These are phyloP conservation scores for Drosophila birchii DNA, from an alignment of 2,888 invertebrate species.

Conservation along the genomic window DNA sequence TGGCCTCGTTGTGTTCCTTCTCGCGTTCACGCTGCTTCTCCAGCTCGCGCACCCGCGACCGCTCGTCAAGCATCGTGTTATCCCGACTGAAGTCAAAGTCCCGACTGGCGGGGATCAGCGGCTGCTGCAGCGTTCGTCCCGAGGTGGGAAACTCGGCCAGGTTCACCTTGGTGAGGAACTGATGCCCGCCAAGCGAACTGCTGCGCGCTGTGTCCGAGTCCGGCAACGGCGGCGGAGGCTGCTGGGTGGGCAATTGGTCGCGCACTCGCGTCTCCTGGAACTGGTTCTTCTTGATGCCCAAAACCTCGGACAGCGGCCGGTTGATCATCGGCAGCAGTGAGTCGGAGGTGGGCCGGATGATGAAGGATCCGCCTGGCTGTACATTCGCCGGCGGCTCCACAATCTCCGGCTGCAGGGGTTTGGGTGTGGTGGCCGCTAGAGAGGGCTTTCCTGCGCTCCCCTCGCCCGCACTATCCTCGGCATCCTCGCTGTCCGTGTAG, in stretches of 20 bases:
- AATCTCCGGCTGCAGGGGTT: constrained; percentile 56
- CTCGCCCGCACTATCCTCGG: constrained; percentile 46
- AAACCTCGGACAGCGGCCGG: constrained; percentile 84
- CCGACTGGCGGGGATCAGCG: constrained; percentile 61
- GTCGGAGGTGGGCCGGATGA: constrained; percentile 80
- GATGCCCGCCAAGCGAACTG: constrained; percentile 38
- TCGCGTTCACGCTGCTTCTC: constrained; percentile 67
- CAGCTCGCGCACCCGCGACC: constrained; percentile 77
- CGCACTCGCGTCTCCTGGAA: constrained; percentile 85
- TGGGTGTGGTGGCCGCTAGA: constrained; percentile 44
- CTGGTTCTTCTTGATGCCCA: constrained; percentile 85
- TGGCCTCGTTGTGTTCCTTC: constrained; percentile 64
- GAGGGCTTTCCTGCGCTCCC: constrained; percentile 40
- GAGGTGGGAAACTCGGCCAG: constrained; percentile 82
- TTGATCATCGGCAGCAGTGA: constrained; percentile 84
- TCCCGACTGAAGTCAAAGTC: constrained; percentile 84
- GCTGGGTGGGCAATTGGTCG: constrained; percentile 74
- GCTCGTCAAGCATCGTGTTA: constrained; percentile 83
- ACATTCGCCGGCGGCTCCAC: constrained; percentile 61
- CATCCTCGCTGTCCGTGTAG: constrained; percentile 68
- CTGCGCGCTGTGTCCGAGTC: constrained; percentile 45
- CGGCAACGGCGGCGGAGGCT: constrained; percentile 62
- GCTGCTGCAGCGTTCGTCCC: constrained; percentile 63
- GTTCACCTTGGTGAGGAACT: constrained; percentile 83
- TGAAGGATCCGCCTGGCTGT: constrained; percentile 71